Evolutionary conservation across 2,888 invertebrate species (phyloP), one percentile per base, ranked within the genome.

Genomic region (Mesorhabditis belari): DNA sequence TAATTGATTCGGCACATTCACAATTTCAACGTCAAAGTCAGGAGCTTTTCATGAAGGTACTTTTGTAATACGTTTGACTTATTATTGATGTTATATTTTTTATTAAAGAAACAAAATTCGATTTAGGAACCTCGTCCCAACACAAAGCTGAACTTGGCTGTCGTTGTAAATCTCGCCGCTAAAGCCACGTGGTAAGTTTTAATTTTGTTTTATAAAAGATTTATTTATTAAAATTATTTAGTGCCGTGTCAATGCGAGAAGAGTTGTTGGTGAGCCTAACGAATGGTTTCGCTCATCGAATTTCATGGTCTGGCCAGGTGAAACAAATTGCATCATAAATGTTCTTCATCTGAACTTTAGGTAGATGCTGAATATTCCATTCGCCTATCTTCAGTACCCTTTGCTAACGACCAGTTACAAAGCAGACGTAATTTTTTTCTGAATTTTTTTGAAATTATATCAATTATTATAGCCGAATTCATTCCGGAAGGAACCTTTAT

Each of bases 191-290:
- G 78, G 79, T 76, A 27, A 9, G 58, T 58, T 24, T 26, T 19
- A 17, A n/a, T 17, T 62, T 57, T 60, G 53, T 21, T n/a, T 27
- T 49, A 54, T 6, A 56, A 56, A 1, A 2, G 2, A 9, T 56
- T 56, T 56, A 17, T n/a, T n/a, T n/a, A n/a, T n/a, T n/a, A n/a
- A n/a, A n/a, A n/a, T n/a, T n/a, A n/a, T 70, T 61, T 27, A 79
- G 80, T 51, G 70, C 75, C 4, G 70, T 76, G 5, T 65, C 77
- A 1, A 61, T 77, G 21, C 66, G 72, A 24, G 91, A 92, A 60
- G 95, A 98, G 83, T 85, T 98, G 63, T 88, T 96, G 84, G 87
- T 96, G 49, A 90, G 93, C 19, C 92, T 93, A 0, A 88, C 88
- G 57, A 87, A 90, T 60, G 91, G 93, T 19, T 90, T 90, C 80